phyloP scores from a whole-genome alignment of 1,140 invertebrate species.

The Matsumurasca onukii region DNA sequence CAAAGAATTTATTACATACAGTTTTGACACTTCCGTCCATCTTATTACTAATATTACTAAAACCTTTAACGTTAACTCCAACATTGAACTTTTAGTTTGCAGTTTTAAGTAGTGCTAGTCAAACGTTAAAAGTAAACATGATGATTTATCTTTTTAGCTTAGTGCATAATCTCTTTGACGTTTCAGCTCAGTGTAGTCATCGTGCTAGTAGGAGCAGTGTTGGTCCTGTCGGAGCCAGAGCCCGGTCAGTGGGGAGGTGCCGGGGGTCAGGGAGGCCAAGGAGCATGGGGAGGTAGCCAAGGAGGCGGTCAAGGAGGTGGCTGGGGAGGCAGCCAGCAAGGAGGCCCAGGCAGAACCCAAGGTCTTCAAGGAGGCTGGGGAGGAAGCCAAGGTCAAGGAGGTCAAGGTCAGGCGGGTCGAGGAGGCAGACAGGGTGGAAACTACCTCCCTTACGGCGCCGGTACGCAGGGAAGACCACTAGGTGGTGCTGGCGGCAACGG shows the following conservation, averaged over 20 bases:
- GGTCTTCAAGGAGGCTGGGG: slow-evolving; percentile 32
- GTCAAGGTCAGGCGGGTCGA: slow-evolving; percentile 26
- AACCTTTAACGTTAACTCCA: too few species aligned
- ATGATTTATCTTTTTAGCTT: too few species aligned
- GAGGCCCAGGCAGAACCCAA: slow-evolving; percentile 33
- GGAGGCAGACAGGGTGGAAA: slow-evolving; percentile 37
- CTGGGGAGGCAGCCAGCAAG: slow-evolving; percentile 35
- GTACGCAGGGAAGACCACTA: background rate
- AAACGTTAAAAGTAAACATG: too few species aligned
- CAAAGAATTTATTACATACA: too few species aligned
- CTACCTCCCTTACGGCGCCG: slow-evolving; percentile 8
- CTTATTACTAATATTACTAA: too few species aligned
- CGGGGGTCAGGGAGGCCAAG: slow-evolving; percentile 32
- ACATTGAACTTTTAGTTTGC: too few species aligned
- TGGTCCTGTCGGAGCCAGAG: background rate
- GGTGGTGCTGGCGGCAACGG: background rate
- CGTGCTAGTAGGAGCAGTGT: background rate
- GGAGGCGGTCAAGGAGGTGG: slow-evolving; percentile 30
- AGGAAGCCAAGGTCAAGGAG: slow-evolving; percentile 16
- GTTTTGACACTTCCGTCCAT: too few species aligned
- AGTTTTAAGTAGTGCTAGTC: too few species aligned
- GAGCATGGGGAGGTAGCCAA: slow-evolving; percentile 29
- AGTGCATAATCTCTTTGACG: background rate
- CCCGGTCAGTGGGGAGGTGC: slow-evolving; percentile 21
- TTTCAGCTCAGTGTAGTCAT: background rate